These are phyloP conservation scores for Tragelaphus oryx DNA, from an alignment of 2,797 vertebrate species.

Conservation along the genomic window DNA sequence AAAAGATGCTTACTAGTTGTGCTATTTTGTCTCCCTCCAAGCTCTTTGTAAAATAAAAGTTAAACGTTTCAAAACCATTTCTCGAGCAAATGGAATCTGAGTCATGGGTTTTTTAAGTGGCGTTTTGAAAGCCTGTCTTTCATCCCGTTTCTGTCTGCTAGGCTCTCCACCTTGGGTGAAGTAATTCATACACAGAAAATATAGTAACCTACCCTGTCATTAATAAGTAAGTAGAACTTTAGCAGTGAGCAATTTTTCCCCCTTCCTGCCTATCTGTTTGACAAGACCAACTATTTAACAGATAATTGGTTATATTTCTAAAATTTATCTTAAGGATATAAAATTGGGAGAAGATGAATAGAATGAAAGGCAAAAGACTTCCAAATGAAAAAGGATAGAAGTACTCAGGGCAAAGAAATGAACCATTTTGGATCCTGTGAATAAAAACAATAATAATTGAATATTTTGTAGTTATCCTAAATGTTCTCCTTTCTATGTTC, in stretches of 20 bases:
- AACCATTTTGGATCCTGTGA: not conserved
- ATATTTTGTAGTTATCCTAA: slow-evolving; percentile 20
- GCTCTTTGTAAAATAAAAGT: slow-evolving; percentile 40
- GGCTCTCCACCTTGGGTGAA: slow-evolving; percentile 22
- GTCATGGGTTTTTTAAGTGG: slow-evolving; percentile 13
- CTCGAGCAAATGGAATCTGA: slow-evolving; percentile 1
- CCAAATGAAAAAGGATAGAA: slow-evolving; percentile 27
- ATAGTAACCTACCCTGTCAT: slow-evolving; percentile 50
- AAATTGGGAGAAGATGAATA: slow-evolving; percentile 48
- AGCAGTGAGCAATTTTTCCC: slow-evolving; percentile 28
- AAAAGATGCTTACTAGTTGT: slow-evolving; percentile 17
- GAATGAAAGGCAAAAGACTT: slow-evolving; percentile 40
- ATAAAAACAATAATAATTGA: slow-evolving; percentile 2
- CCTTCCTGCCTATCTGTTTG: slow-evolving; percentile 49
- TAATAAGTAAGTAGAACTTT: slow-evolving; percentile 62
- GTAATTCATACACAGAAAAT: slow-evolving; percentile 58
- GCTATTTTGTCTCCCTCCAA: slow-evolving; percentile 19
- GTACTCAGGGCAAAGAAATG: slow-evolving; percentile 4
- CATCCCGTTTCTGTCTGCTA: not conserved
- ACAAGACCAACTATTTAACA: slow-evolving; percentile 50
- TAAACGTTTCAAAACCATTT: not conserved
- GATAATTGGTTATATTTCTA: slow-evolving; percentile 54
- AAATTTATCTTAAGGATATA: slow-evolving; percentile 63
- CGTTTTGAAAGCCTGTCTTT: slow-evolving; percentile 31
- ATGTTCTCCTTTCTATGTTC: slow-evolving; percentile 20